phyloP scores from a whole-genome alignment of 2,797 vertebrate species.

The Halcyon smyrnensis region DNA sequence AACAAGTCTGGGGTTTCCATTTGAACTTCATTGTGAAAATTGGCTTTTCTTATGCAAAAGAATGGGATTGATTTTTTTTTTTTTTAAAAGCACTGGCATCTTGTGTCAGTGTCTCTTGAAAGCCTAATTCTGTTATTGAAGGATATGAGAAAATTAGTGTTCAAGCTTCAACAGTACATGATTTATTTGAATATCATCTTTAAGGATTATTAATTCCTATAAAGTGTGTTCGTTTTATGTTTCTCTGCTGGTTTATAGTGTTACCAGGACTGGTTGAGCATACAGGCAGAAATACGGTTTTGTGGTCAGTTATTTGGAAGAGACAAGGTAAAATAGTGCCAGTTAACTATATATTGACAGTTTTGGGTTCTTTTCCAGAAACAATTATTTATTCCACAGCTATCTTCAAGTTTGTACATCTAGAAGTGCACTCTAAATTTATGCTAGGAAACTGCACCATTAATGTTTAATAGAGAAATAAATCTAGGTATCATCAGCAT shows the following conservation, averaged over 20 bases:
- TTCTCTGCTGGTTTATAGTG: not conserved
- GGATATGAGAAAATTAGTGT: not conserved
- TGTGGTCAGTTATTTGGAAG: not conserved
- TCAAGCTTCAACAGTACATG: not conserved
- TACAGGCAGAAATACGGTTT: not conserved
- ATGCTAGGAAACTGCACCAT: not conserved
- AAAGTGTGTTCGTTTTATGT: not conserved
- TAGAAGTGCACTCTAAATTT: slow-evolving; percentile 25
- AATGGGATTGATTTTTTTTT: not conserved
- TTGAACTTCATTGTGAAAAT: not conserved
- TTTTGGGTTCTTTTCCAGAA: not conserved
- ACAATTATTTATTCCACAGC: not conserved
- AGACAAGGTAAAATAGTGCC: not conserved
- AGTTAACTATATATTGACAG: not conserved
- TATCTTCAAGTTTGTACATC: not conserved
- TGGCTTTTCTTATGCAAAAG: not conserved
- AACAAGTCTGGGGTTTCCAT: not conserved
- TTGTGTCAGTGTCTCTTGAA: not conserved
- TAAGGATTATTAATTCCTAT: not conserved
- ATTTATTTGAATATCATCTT: not conserved
- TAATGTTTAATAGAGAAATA: slow-evolving; percentile 56
- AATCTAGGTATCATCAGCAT: slow-evolving; percentile 53
- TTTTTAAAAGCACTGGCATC: not conserved
- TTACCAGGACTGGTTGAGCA: not conserved
- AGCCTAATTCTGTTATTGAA: not conserved